phyloP scores from a whole-genome alignment of 2,888 invertebrate species.

The Odontocolon sp. region DNA sequence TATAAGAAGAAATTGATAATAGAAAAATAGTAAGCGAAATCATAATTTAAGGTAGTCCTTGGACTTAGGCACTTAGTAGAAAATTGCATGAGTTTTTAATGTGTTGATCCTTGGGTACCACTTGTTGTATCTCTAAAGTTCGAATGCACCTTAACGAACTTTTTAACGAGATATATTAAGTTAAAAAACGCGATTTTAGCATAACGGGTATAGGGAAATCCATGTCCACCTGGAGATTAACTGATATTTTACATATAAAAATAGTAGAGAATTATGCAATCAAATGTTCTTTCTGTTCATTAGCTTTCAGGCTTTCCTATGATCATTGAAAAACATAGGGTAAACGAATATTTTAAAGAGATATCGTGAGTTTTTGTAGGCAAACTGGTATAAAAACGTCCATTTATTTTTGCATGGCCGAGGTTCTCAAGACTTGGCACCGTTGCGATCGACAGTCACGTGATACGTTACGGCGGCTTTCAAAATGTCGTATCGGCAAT shows the following conservation, averaged over 20 bases:
- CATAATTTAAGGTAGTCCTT: not conserved
- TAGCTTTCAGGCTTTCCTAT: not conserved
- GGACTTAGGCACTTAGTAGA: not conserved
- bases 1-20: no score
- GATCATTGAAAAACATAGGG: not conserved
- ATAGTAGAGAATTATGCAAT: not conserved
- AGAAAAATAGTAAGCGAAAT: no score
- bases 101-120: not conserved
- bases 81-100: not conserved
- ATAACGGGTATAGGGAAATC: not conserved
- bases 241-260: not conserved
- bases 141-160: not conserved
- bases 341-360: not conserved
- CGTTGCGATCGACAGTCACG: not conserved
- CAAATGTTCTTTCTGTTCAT: not conserved
- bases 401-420: not conserved
- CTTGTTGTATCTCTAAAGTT: not conserved
- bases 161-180: not conserved
- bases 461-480: no score
- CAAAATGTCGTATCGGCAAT: no score
- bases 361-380: not conserved
- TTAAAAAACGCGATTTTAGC: not conserved
- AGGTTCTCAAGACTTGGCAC: not conserved
- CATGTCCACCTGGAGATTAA: not conserved
- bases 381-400: not conserved